A percentile compares a stretch with the other conserved stretches of the same genome.
phyloP scores from a whole-genome alignment of 2,888 invertebrate genomes.

The Nasonia oneida region DNA sequence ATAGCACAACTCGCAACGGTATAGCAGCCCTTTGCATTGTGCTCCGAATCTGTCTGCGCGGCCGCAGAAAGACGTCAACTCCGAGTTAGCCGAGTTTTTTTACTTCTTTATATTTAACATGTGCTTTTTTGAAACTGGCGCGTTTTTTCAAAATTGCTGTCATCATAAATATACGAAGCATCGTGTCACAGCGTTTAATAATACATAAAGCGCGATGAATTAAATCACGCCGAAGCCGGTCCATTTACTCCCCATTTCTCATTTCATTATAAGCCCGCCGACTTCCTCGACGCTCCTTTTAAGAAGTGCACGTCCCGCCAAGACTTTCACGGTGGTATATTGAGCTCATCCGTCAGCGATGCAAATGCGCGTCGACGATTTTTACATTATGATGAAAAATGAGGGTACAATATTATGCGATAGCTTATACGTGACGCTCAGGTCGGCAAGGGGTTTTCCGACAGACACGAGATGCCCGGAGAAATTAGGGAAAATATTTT shows the following conservation, averaged over 20 bases:
- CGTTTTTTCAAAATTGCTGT: too few species aligned
- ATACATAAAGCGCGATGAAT: not conserved
- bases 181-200: too few species aligned
- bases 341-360: not conserved
- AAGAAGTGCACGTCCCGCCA: not conserved
- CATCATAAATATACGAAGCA: too few species aligned
- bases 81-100: not conserved
- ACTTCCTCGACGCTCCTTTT: not conserved
- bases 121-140: not conserved
- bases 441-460: not conserved
- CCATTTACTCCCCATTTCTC: not conserved
- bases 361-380: not conserved
- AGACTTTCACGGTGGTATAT: not conserved
- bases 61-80: not conserved
- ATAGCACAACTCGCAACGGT: not conserved
- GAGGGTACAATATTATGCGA: constrained; percentile 1
- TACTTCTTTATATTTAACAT: not conserved
- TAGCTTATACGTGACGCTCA: not conserved
- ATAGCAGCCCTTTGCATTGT: constrained; percentile 10
- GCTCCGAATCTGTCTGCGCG: not conserved
- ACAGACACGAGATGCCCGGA: not conserved
- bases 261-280: not conserved
- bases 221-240: not conserved
- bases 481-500: constrained; percentile 47
- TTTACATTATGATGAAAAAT: constrained; percentile 26